Conservation (phyloP, 2,797 vertebrate genomes). For the Schizopygopsis malacanthus region DNA sequence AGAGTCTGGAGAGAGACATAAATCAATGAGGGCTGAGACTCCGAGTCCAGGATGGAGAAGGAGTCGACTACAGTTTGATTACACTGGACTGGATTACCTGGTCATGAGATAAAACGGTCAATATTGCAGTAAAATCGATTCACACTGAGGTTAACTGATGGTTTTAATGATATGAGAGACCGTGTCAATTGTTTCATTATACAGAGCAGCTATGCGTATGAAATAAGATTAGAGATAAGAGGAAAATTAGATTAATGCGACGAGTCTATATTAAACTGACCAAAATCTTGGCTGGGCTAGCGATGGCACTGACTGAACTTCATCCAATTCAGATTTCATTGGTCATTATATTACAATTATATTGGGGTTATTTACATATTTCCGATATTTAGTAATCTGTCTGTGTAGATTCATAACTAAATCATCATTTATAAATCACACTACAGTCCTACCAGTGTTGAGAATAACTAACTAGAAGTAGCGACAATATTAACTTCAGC, state of each 20-base stretch:
- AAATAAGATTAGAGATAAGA: conserved; percentile 16
- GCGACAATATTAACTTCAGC: not conserved
- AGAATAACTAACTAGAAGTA: not conserved
- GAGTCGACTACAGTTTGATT: conserved; percentile 67
- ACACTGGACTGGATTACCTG: conserved; percentile 71
- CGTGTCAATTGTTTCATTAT: conserved; percentile 4
- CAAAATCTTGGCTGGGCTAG: not conserved
- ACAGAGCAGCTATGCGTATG: not conserved
- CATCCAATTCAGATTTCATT: not conserved
- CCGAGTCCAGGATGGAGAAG: conserved; percentile 55
- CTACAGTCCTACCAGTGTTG: not conserved
- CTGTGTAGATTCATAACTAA: not conserved
- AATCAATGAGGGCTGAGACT: conserved; percentile 73
- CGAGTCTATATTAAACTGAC: not conserved
- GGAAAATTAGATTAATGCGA: conserved; percentile 8
- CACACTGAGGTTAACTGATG: conserved; percentile 29
- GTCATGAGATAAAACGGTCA: conserved; percentile 52
- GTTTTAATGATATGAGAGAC: conserved; percentile 31
- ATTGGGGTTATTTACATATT: not conserved
- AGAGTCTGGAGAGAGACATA: conserved; percentile 66
- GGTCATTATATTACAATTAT: not conserved
- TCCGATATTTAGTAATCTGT: not conserved
- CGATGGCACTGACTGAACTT: no score
- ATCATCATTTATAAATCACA: not conserved
- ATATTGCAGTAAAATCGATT: conserved; percentile 38